Evolutionary conservation across 2,888 invertebrate genomes (phyloP).

Genomic region (Meiosimyza decipiens): DNA sequence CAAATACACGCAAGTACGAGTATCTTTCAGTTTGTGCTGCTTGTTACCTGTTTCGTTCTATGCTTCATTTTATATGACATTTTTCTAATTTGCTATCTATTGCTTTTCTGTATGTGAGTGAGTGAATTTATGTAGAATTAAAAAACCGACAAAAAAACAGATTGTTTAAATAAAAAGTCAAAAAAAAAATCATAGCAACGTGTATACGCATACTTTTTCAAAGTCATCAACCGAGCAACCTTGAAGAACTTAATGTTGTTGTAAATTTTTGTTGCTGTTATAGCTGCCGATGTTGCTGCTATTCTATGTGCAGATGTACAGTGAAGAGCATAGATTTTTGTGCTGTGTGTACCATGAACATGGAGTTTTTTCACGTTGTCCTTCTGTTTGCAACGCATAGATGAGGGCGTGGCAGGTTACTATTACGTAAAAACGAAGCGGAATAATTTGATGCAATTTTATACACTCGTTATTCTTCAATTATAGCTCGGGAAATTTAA

Average conservation of each 20-base stretch:
- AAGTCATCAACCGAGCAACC: constrained; percentile 65
- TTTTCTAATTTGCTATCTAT: constrained; percentile 31
- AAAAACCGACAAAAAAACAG: background rate
- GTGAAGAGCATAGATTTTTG: constrained; percentile 33
- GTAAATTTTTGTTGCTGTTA: constrained; percentile 41
- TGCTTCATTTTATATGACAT: constrained; percentile 43
- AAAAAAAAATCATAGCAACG: constrained; percentile 26
- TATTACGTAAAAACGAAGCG: too few species aligned
- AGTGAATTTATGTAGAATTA: background rate
- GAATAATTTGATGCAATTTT: too few species aligned
- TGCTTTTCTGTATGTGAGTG: background rate
- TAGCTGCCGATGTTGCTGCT: constrained; percentile 35
- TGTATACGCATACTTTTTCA: constrained; percentile 51
- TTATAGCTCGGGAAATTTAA: too few species aligned
- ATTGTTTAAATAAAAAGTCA: background rate
- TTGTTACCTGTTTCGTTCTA: constrained; percentile 16
- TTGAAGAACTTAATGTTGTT: constrained; percentile 53
- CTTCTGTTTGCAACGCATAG: too few species aligned
- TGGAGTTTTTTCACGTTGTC: too few species aligned
- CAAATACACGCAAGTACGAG: background rate
- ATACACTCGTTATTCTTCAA: too few species aligned
- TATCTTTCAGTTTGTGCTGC: background rate
- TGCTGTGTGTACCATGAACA: background rate
- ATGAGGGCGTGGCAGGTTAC: too few species aligned
- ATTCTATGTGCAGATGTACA: constrained; percentile 38